These are phyloP conservation scores for Drosophila azteca DNA, from an alignment of 1,140 invertebrate genomes.

Conservation along the genomic window DNA sequence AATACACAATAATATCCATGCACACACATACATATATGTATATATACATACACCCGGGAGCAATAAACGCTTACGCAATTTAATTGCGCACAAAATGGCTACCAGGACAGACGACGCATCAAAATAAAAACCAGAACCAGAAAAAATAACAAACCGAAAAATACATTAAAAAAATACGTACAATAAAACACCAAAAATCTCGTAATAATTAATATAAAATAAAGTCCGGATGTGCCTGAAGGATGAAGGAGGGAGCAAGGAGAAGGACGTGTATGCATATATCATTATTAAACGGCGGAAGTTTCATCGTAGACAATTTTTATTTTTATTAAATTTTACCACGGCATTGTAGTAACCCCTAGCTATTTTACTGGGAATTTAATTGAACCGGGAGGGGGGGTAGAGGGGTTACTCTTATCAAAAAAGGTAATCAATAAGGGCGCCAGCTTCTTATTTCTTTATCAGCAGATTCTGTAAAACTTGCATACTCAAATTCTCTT, in stretches of 20 bases:
- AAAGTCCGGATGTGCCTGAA: slow-evolving; percentile 31
- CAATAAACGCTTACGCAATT: slow-evolving; percentile 80
- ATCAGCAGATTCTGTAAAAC: no score
- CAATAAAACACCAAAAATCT: slow-evolving; percentile 60
- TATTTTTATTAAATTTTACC: no score
- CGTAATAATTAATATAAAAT: slow-evolving; percentile 74
- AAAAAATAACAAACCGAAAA: slow-evolving; percentile 29
- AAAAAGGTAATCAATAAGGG: no score
- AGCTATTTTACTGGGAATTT: no score
- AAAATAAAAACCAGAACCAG: slow-evolving; percentile 3
- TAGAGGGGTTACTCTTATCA: no score
- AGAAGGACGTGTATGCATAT: slow-evolving; percentile 15
- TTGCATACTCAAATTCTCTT: no score
- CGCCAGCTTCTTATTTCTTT: no score
- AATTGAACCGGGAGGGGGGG: no score
- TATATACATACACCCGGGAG: slow-evolving; percentile 56
- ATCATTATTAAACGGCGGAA: slow-evolving; percentile 25
- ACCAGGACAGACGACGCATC: slow-evolving; percentile 21
- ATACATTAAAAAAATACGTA: slow-evolving; percentile 39
- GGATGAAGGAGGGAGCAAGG: slow-evolving; percentile 5
- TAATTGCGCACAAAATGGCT: slow-evolving; percentile 78
- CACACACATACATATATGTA: background rate
- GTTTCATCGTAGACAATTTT: slow-evolving; percentile 10
- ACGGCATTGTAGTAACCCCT: no score
- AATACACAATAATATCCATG: slow-evolving; percentile 52